Base-by-base conservation (phyloP, 2,797 vertebrate species). In the Pristis pectinata region DNA sequence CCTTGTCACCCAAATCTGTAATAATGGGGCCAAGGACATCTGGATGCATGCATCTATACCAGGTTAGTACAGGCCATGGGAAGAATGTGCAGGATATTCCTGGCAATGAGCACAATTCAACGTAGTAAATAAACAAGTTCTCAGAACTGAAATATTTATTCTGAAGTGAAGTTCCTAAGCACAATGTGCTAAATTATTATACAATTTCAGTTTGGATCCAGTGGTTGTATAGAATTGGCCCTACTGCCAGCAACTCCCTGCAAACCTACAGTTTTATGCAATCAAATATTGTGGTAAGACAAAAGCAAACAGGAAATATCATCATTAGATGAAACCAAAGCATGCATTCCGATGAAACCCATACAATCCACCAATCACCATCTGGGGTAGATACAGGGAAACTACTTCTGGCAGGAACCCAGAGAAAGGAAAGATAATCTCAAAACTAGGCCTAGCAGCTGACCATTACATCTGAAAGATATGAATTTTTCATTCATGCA, bases 131-230 rank as follows among this genome's bases (percentile, higher is more conserved):
- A 61, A 61, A n/a, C 85, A 61, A n/a, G 15, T 34, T 19, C 85
- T 61, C 56, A 61, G 82, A 37, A 61, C 85, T 89, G 85, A n/a
- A 61, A 56, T 79, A 87, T 87, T 87, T 59, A 87, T 34, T 87
- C 53, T 34, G 53, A 1, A 56, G 49, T 85, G 24, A 87, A 87
- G 27, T n/a, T 59, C 53, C 13, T 53, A 61, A 61, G 34, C n/a
- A 56, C 53, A 61, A 89, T 61, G 59, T 61, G 34, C 56, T 89
- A 13, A 89, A n/a, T 6, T 17, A 89, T 89, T n/a, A 89, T 34
- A 59, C 34, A 53, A 44, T 53, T 22, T 44, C 24, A 11, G 59
- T 61, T 30, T 3, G 13, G 56, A 89, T 59, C 13, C 30, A 89
- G 89, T n/a, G 53, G 49, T 59, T 87, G 83, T 87, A 13, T 87